Evolutionary conservation across 2,113 vertebrate species (phyloP).

Genomic region (Pelmatolapia mariae): DNA sequence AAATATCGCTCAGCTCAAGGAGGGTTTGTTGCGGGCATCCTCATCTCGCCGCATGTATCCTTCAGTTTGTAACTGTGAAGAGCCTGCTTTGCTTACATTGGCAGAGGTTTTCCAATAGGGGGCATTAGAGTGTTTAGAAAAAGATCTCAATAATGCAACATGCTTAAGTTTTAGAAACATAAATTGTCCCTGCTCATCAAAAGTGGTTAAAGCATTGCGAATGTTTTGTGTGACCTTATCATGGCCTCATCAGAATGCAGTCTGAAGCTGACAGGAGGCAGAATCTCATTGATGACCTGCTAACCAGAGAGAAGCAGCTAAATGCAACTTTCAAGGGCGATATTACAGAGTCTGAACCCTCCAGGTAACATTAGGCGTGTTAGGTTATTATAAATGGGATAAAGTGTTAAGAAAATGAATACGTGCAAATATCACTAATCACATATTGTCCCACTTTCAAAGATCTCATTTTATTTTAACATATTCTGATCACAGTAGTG

Average conservation of each 20-base stretch:
- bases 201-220: not conserved
- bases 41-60: constrained; percentile 88
- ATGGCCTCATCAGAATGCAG: constrained; percentile 77
- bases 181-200: not conserved
- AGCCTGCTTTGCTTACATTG: not conserved
- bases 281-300: constrained; percentile 87
- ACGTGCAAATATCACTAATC: not conserved
- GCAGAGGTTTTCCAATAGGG: constrained; percentile 29
- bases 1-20: constrained; percentile 84
- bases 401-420: not conserved
- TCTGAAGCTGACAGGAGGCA: constrained; percentile 93
- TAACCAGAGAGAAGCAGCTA: constrained; percentile 86
- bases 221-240: constrained; percentile 33
- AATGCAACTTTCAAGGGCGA: constrained; percentile 85
- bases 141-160: not conserved
- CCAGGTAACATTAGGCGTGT: constrained; percentile 44
- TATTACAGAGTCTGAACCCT: constrained; percentile 69
- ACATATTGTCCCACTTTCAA: not conserved
- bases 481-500: not conserved
- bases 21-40: constrained; percentile 80
- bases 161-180: not conserved
- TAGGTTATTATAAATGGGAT: not conserved
- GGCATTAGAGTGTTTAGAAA: constrained; percentile 46
- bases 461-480: not conserved
- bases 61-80: not conserved